These are phyloP conservation scores for Penaeus chinensis DNA, from an alignment of 1,140 invertebrate species.

Conservation along the genomic window DNA sequence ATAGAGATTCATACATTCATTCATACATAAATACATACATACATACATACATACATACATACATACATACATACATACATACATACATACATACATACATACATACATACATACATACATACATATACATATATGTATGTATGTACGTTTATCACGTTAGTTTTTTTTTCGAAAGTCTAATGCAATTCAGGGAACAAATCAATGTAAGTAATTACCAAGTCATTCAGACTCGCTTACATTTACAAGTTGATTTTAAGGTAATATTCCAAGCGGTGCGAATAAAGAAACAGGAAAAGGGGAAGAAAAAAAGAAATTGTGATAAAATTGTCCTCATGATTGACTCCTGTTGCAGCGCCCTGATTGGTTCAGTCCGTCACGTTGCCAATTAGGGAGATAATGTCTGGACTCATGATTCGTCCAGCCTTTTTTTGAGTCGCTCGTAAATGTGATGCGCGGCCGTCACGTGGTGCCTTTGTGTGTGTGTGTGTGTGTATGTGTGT, in stretches of 20 bases:
- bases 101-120: not conserved
- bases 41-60: no score
- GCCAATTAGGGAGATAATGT: not conserved
- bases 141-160: not conserved
- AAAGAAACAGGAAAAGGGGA: not conserved
- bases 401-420: no score
- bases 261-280: not conserved
- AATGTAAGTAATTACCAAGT: no score
- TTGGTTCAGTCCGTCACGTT: no score
- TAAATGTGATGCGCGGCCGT: no score
- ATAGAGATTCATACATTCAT: no score
- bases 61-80: not conserved
- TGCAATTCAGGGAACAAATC: not conserved
- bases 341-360: no score
- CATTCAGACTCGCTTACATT: not conserved
- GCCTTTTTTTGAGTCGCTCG: no score
- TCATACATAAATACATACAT: no score
- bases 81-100: not conserved
- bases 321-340: not conserved
- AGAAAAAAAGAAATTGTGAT: not conserved
- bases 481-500: no score
- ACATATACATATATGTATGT: not conserved
- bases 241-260: not conserved
- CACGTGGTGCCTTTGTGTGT: no score
- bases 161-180: not conserved